phyloP scores from a whole-genome alignment of 2,113 vertebrate species.

The Puma concolor region DNA sequence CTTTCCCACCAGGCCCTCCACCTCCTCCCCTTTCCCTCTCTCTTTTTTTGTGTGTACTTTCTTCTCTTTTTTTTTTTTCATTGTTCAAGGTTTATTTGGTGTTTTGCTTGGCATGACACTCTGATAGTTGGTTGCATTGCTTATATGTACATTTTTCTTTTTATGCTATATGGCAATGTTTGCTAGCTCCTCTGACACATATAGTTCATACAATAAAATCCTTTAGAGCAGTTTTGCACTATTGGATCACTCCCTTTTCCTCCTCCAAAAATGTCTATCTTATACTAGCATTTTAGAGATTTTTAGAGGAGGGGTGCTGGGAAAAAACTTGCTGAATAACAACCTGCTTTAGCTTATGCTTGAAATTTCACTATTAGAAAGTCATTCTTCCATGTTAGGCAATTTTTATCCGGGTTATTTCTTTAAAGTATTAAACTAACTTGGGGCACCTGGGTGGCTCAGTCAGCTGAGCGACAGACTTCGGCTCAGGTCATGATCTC shows the following conservation, averaged over 20 bases:
- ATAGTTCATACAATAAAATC: constrained; percentile 77
- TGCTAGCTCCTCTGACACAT: not conserved
- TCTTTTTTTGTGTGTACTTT: not conserved
- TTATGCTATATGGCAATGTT: not conserved
- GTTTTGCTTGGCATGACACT: constrained; percentile 28
- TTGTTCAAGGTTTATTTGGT: constrained; percentile 82
- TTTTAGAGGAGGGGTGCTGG: not conserved
- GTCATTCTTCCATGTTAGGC: not conserved
- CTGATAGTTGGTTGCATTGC: constrained; percentile 17
- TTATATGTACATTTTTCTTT: constrained; percentile 26
- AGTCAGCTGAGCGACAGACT: no score
- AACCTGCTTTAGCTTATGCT: not conserved
- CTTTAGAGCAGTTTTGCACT: constrained; percentile 70
- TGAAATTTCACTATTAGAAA: not conserved
- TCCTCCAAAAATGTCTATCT: not conserved
- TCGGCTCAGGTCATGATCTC: no score
- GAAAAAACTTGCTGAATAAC: not conserved
- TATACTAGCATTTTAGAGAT: not conserved
- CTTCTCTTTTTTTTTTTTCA: not conserved
- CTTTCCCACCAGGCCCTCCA: not conserved
- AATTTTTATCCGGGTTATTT: not conserved
- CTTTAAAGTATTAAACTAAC: not conserved
- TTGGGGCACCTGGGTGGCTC: not conserved
- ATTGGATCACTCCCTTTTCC: constrained; percentile 22
- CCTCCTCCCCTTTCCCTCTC: not conserved